Conservation (phyloP, 1,140 invertebrate species). For the Drosophila bifasciata region DNA sequence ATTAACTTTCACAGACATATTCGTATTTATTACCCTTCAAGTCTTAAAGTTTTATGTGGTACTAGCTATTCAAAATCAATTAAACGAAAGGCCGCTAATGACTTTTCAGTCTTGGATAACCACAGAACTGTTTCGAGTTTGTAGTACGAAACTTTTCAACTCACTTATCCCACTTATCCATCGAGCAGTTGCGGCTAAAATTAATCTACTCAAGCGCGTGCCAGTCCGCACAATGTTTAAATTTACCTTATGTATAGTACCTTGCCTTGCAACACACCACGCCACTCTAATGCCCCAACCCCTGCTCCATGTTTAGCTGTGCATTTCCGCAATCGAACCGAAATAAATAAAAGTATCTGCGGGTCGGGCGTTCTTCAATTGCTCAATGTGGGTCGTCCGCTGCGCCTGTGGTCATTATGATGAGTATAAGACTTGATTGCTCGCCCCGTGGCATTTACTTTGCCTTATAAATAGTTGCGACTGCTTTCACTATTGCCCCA, state of each 20-base stretch:
- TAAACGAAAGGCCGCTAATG: conserved; percentile 25
- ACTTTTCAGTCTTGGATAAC: conserved; percentile 3
- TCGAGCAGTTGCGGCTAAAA: conserved; percentile 27
- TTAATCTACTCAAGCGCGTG: conserved; percentile 30
- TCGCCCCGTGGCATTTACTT: conserved; percentile 37
- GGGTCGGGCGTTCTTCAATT: conserved; percentile 32
- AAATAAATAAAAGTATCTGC: conserved; percentile 7
- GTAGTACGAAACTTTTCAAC: conserved; percentile 1
- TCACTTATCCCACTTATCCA: conserved; percentile 23
- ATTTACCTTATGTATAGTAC: conserved; percentile 30
- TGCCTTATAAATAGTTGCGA: conserved; percentile 40
- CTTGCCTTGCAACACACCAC: neutral
- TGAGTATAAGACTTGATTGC: conserved; percentile 49
- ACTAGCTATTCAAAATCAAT: neutral
- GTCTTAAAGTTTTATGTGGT: too few relatives aligned
- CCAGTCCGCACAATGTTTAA: conserved; percentile 29
- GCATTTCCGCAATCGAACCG: conserved; percentile 25
- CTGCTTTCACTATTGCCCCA: neutral
- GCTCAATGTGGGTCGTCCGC: conserved; percentile 33
- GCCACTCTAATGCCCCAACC: neutral
- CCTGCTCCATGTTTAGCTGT: conserved; percentile 5
- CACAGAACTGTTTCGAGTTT: conserved; percentile 4
- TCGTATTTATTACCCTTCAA: neutral
- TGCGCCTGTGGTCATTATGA: conserved; percentile 37
- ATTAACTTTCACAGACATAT: too few relatives aligned